These are phyloP conservation scores for Daktulosphaira vitifoliae DNA, from an alignment of 1,140 invertebrate species.

Conservation along the genomic window DNA sequence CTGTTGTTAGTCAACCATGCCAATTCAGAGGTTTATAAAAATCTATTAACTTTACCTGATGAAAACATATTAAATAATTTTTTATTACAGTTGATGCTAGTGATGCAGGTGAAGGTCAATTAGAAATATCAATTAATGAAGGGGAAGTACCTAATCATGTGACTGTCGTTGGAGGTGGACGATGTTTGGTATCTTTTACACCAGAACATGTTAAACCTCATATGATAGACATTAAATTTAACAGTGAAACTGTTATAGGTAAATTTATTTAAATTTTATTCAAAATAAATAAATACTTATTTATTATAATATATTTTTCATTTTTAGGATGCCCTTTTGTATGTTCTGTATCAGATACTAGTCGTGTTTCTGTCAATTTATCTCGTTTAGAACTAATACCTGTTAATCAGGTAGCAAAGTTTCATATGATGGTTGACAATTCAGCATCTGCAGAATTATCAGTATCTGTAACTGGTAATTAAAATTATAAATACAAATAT, in stretches of 20 bases:
- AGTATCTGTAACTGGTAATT: constrained; percentile 73
- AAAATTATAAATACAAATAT: too few relatives aligned
- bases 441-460: constrained; percentile 66
- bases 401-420: constrained; percentile 74
- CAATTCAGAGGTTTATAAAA: constrained; percentile 72
- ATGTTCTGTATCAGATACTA: constrained; percentile 70
- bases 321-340: constrained; percentile 72
- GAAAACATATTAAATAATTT: constrained; percentile 30
- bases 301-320: background rate
- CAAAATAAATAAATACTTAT: background rate
- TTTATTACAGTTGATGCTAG: constrained; percentile 73
- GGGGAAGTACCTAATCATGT: constrained; percentile 97
- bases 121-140: constrained; percentile 97
- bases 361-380: constrained; percentile 66
- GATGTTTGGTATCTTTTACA: constrained; percentile 90
- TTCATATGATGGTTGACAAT: constrained; percentile 78
- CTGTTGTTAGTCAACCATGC: constrained; percentile 81
- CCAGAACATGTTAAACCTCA: constrained; percentile 86
- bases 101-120: constrained; percentile 89
- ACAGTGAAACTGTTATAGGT: constrained; percentile 84
- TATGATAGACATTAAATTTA: constrained; percentile 96
- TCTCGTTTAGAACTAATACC: constrained; percentile 77
- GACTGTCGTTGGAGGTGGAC: constrained; percentile 84
- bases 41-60: constrained; percentile 7
- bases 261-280: constrained; percentile 21